Conservation (phyloP, 2,797 vertebrate genomes). For the Coranthus polyacanthus region DNA sequence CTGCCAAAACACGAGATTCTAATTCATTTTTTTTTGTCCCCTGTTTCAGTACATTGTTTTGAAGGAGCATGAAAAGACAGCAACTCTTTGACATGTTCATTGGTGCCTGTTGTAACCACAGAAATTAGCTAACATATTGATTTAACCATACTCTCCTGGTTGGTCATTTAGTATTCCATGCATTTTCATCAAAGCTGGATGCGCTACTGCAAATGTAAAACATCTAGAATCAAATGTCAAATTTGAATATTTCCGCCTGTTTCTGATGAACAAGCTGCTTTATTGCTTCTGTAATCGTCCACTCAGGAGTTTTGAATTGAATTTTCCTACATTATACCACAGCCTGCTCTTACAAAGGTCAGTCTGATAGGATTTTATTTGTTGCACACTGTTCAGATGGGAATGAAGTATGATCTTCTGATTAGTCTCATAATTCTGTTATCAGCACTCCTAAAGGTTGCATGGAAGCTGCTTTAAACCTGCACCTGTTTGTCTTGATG, state of each 20-base stretch:
- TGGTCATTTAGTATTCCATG: constrained; percentile 53
- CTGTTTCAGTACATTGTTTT: constrained; percentile 33
- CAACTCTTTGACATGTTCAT: constrained; percentile 5
- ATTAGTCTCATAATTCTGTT: constrained; percentile 68
- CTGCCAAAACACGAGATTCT: constrained; percentile 32
- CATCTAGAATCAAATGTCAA: constrained; percentile 75
- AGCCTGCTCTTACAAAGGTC: constrained; percentile 71
- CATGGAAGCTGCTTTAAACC: constrained; percentile 54
- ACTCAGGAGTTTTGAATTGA: constrained; percentile 55
- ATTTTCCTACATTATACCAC: constrained; percentile 45
- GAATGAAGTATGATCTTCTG: constrained; percentile 60
- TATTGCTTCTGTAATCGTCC: constrained; percentile 64
- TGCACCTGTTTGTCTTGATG: constrained; percentile 54
- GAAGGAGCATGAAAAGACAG: constrained; percentile 15
- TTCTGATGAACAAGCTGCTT: constrained; percentile 71
- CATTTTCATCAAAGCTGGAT: constrained; percentile 39
- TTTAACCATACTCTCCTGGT: constrained; percentile 17
- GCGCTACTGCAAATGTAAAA: constrained; percentile 57
- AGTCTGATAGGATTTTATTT: constrained; percentile 69
- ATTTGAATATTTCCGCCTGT: constrained; percentile 71
- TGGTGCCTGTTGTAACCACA: constrained; percentile 2
- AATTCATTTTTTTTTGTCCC: constrained; percentile 18
- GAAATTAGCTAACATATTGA: constrained; percentile 34
- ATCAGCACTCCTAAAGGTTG: constrained; percentile 70
- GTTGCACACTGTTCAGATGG: constrained; percentile 63